phyloP scores from a whole-genome alignment of 2,888 invertebrate species.

The Hecatera dysodea region DNA sequence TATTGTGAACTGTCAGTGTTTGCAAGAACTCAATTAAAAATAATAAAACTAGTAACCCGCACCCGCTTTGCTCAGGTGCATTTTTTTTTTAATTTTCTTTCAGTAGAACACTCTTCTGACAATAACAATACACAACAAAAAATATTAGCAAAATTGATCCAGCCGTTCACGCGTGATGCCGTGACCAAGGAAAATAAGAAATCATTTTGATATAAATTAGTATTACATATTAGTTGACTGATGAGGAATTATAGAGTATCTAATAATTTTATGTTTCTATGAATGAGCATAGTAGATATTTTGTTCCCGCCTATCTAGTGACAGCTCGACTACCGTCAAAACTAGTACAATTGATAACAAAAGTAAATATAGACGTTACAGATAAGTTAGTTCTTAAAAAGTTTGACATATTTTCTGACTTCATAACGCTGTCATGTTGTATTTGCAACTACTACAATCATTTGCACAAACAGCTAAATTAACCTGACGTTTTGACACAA shows the following conservation, averaged over 20 bases:
- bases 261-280: background rate
- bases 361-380: conserved; percentile 31
- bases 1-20: no score
- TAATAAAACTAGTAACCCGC: background rate
- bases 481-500: conserved; percentile 50
- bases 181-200: no score
- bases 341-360: conserved; percentile 24
- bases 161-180: no score
- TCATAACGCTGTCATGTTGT: conserved; percentile 23
- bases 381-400: conserved; percentile 36
- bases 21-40: no score
- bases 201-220: background rate
- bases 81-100: no score
- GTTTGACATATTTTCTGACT: conserved; percentile 4
- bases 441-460: conserved; percentile 17
- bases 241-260: no score
- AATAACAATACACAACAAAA: no score
- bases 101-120: no score
- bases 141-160: no score
- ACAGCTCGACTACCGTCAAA: conserved; percentile 4
- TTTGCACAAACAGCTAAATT: conserved; percentile 14
- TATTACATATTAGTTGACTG: background rate
- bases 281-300: background rate
- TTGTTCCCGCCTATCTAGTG: background rate
- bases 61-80: no score